Conservation (phyloP, 1,140 invertebrate species). For the Drosophila suzukii region DNA sequence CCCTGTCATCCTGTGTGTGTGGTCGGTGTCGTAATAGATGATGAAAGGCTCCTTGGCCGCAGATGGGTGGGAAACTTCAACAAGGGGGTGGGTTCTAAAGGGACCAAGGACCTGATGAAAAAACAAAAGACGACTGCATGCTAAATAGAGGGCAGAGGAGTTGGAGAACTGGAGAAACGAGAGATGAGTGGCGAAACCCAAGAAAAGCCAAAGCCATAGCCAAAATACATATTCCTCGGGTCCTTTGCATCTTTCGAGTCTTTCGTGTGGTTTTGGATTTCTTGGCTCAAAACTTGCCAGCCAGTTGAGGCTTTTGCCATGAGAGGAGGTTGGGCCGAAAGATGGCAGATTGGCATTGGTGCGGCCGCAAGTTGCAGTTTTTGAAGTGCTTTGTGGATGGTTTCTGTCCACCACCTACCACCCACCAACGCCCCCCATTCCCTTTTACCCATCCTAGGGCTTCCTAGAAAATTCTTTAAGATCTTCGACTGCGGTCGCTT, state of each 20-base stretch:
- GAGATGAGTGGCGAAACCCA: conserved; percentile 26
- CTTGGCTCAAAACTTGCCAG: conserved; percentile 69
- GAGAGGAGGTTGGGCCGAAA: background rate
- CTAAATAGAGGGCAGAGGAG: conserved; percentile 5
- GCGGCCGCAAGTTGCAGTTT: conserved; percentile 70
- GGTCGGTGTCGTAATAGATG: conserved; percentile 75
- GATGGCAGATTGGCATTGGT: conserved; percentile 39
- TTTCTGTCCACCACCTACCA: conserved; percentile 1
- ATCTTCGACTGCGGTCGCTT: conserved; percentile 82
- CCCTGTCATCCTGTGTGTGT: conserved; percentile 35
- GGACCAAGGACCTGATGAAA: conserved; percentile 23
- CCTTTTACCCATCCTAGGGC: conserved; percentile 14
- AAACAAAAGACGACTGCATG: conserved; percentile 60
- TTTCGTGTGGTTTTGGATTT: conserved; percentile 83
- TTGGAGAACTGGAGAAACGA: background rate
- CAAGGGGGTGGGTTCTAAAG: background rate
- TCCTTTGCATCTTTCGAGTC: conserved; percentile 74
- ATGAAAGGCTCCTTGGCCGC: conserved; percentile 63
- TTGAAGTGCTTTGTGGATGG: conserved; percentile 60
- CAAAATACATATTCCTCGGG: conserved; percentile 59
- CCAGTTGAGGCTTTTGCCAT: conserved; percentile 3
- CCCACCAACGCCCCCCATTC: conserved; percentile 22
- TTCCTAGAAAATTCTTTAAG: conserved; percentile 82
- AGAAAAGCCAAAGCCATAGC: conserved; percentile 28
- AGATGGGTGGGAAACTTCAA: conserved; percentile 16